Evolutionary conservation across 53 echinoderm and acorn worm species (phyloP).

Genomic region (Zoroaster sp.): DNA sequence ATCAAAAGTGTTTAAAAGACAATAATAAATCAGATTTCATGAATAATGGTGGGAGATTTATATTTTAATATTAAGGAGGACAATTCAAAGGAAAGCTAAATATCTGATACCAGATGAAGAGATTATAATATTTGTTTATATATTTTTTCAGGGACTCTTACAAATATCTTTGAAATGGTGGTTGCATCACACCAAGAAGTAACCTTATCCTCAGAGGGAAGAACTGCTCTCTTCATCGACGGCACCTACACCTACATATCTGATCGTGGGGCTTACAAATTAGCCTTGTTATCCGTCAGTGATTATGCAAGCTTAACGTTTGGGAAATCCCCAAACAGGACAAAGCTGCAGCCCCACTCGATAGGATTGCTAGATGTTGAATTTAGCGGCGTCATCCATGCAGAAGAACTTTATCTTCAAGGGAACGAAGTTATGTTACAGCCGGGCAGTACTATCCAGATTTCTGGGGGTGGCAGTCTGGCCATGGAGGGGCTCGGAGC

Average conservation of each 20-base stretch:
- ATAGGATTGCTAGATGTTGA: conserved; percentile 74
- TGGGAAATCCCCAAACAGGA: conserved; percentile 19
- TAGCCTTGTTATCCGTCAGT: conserved; percentile 68
- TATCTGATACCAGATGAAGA: too few relatives aligned
- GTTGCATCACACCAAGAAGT: conserved; percentile 69
- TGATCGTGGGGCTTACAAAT: conserved; percentile 75
- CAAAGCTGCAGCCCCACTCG: conserved; percentile 42
- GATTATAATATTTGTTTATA: too few relatives aligned
- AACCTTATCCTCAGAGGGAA: conserved; percentile 71
- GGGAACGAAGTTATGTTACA: conserved; percentile 76
- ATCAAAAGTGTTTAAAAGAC: too few relatives aligned
- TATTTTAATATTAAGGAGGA: too few relatives aligned
- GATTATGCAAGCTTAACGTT: conserved; percentile 67
- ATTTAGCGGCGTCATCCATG: conserved; percentile 64
- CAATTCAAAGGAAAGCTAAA: too few relatives aligned
- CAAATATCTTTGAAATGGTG: conserved; percentile 86
- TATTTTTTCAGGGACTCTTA: conserved; percentile 70
- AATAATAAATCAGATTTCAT: too few relatives aligned
- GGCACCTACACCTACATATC: conserved; percentile 80
- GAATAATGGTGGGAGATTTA: too few relatives aligned
- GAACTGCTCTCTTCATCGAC: conserved; percentile 76
- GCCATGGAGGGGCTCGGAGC: conserved; percentile 67
- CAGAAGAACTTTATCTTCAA: conserved; percentile 48
- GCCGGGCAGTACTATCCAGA: conserved; percentile 74
- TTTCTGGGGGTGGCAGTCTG: conserved; percentile 70